Evolutionary conservation across 2,888 invertebrate genomes (phyloP).

Genomic region (Sinelater perroti): DNA sequence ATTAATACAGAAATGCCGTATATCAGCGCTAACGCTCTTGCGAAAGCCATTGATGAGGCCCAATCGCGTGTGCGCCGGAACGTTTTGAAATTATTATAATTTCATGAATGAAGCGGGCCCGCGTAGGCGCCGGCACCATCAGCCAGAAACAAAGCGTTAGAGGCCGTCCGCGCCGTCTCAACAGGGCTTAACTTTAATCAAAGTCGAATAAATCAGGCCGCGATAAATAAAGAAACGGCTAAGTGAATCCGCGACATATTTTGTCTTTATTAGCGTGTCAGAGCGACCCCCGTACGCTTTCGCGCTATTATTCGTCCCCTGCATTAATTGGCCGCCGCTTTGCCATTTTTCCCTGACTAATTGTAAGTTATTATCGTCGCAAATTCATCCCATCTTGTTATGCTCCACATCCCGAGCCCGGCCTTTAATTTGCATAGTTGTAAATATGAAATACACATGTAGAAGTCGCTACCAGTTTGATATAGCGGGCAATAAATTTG

Average conservation of each 20-base stretch:
- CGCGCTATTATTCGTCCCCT: constrained; percentile 32
- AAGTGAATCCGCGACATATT: constrained; percentile 41
- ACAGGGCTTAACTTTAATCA: constrained; percentile 31
- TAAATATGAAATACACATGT: constrained; percentile 53
- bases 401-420: constrained; percentile 31
- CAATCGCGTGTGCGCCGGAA: constrained; percentile 52
- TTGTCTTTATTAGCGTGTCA: constrained; percentile 39
- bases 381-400: constrained; percentile 45
- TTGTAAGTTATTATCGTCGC: constrained; percentile 47
- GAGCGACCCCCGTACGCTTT: constrained; percentile 36
- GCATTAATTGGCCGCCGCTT: constrained; percentile 42
- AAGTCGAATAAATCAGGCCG: constrained; percentile 36
- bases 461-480: constrained; percentile 52
- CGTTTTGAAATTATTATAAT: constrained; percentile 53
- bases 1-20: constrained; percentile 50
- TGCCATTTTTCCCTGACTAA: constrained; percentile 42
- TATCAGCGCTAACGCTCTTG: constrained; percentile 44
- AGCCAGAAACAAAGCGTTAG: constrained; percentile 28
- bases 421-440: constrained; percentile 51
- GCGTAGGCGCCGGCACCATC: constrained; percentile 32
- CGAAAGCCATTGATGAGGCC: constrained; percentile 55
- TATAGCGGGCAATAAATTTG: constrained; percentile 52
- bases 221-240: constrained; percentile 41
- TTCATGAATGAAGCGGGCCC: constrained; percentile 52
- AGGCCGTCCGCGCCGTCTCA: constrained; percentile 14